Evolutionary conservation across 2,113 vertebrate species (phyloP).

Genomic region (Chrysochloris asiatica): DNA sequence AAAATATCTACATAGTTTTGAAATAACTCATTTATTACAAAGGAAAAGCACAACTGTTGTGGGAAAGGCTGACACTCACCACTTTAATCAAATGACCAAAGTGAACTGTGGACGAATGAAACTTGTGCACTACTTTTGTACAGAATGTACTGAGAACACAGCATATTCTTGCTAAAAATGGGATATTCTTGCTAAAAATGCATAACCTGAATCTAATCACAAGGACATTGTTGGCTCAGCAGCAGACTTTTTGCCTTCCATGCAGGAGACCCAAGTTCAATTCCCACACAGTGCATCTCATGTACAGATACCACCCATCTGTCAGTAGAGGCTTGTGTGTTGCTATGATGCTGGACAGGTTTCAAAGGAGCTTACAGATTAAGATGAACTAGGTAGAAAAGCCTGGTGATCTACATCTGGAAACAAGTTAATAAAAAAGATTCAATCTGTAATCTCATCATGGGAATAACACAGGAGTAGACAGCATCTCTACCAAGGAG

Average conservation of each 20-base stretch:
- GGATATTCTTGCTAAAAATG: not conserved
- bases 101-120: not conserved
- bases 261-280: no score
- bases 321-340: no score
- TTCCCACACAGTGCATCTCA: no score
- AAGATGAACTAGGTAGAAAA: no score
- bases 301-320: no score
- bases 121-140: not conserved
- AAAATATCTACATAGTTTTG: not conserved
- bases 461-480: not conserved
- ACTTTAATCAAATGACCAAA: not conserved
- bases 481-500: no score
- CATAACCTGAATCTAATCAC: not conserved
- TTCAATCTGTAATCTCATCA: not conserved
- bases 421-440: not conserved
- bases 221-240: not conserved
- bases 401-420: not conserved
- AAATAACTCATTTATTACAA: not conserved
- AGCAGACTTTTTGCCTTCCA: no score
- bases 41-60: not conserved
- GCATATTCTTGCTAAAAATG: no score
- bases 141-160: not conserved
- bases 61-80: no score
- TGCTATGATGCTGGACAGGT: not conserved
- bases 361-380: not conserved